Evolutionary conservation across 2,888 invertebrate genomes (phyloP), one percentile per base, ranked within the genome.

Genomic region (Acheta domesticus): DNA sequence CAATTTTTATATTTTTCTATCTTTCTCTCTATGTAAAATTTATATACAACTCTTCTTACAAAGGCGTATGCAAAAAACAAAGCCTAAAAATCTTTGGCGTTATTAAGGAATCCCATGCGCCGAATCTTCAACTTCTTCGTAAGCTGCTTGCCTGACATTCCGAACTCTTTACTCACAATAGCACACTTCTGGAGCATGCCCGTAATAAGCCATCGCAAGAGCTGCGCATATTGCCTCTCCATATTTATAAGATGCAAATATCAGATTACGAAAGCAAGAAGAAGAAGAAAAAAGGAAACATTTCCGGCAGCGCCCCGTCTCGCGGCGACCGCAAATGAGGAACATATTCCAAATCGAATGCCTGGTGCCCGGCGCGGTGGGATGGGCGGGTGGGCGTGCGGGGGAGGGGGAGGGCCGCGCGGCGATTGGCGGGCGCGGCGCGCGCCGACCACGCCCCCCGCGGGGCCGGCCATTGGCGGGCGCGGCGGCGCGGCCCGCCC

Each of bases 201-300:
- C 36, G 36, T 36, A 36, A 36, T 36, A 36, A 36, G 36, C 36
- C 36, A 36, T 36, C 36, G 36, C 11, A 62, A 14, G 16, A 62
- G 62, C 62, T 62, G 16, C 12, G n/a, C 62, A 62, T 62, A 62
- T 62, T 62, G 62, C n/a, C 62, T 14, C n/a, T 62, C 62, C 62
- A 62, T 62, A 62, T 62, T 62, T 62, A 62, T 62, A n/a, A 62
- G 62, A 62, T 62, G 62, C 62, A 62, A 62, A 62, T 62, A 62
- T 62, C 62, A 62, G 62, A 62, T 36, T 36, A 36, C 62, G 62
- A 62, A 19, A 62, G 62, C 62, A 14, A 19, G 14, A 14, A 23
- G 62, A 62, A n/a, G 1, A 14, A n/a, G 16, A 14, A 14, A n/a
- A 12, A 4, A n/a, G 14, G 62, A 62, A 62, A 62, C 62, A 16